phyloP scores from a whole-genome alignment of 2,113 vertebrate species.

The Sula dactylatra region DNA sequence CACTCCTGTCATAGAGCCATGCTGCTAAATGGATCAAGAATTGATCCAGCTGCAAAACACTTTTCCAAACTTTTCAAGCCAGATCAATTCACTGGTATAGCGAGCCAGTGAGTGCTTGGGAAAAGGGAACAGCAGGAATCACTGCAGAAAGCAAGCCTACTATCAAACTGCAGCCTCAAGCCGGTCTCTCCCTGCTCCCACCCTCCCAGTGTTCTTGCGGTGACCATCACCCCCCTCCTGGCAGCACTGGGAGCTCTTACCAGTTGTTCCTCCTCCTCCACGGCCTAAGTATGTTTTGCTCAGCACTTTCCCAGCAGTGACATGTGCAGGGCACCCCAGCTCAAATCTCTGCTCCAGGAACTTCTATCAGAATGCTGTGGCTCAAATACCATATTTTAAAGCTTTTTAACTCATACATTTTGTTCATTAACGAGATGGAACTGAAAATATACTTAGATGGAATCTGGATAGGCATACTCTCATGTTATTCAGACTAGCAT shows the following conservation, averaged over 20 bases:
- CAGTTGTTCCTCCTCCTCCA: neutral
- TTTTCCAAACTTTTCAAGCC: neutral
- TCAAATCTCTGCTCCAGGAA: neutral
- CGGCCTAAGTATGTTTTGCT: fast-evolving
- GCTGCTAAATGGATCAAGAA: neutral
- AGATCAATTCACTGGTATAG: neutral
- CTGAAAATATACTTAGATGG: neutral
- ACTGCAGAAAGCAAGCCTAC: neutral
- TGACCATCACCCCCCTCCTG: neutral
- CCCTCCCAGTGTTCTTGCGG: too few relatives aligned
- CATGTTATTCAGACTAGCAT: neutral
- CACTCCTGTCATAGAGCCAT: neutral
- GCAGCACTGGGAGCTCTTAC: neutral
- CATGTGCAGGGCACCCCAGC: neutral
- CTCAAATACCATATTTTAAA: neutral
- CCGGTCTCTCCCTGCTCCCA: neutral
- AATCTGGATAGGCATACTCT: neutral
- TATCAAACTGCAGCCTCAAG: neutral
- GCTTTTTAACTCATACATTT: neutral
- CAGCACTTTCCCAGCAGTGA: neutral
- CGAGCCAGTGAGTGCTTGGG: neutral
- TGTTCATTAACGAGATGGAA: neutral
- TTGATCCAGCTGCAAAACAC: neutral
- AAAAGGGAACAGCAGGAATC: neutral
- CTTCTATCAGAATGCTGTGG: fast-evolving